Evolutionary conservation across 2,888 invertebrate species (phyloP), one percentile per base, ranked within the genome.

Genomic region (Unio pictorum): DNA sequence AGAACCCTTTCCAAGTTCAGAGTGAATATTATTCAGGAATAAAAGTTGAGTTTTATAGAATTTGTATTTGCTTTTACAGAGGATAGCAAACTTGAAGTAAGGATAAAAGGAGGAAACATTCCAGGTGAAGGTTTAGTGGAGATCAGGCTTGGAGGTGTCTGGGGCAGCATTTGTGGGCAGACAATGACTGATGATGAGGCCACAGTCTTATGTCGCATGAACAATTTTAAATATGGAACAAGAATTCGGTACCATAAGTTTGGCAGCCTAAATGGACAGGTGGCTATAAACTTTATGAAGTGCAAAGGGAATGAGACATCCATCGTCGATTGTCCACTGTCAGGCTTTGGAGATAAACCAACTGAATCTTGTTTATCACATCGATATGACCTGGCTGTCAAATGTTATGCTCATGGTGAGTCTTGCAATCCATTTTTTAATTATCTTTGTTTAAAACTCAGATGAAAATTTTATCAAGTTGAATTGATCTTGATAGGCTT

Each of bases 161-260:
- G 95, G 95, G 95, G 95, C 6, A 94, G 94, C 0, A 91, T 95
- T 20, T 95, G 95, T 85, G 94, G 94, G 6, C 57, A 66, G 23
- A 61, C 60, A 28, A 69, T 72, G 63, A 72, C 74, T 34, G 63
- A 76, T 58, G 64, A 58, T 28, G 84, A 78, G n/a, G 86, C 85
- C 8, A 73, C 72, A 4, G 84, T 87, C 3, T 64, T 85, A 30
- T 88, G 88, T 71, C 74, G 80, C 57, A 79, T 81, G 59, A 63
- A 83, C 45, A 80, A 80, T 30, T 85, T 78, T 64, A 78, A 74
- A 55, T 81, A 82, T 60, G 86, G 86, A 26, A 74, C 76, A 4
- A 69, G 73, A 45, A 61, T 73, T 5, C 71, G 69, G 3, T 64
- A 73, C 6, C 72, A 74, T 4, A 63, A 58, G 30, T 76, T 71